Percentiles rank a stretch among this genome's conserved stretches.
These are phyloP conservation scores for Idaea straminata DNA, from an alignment of 2,888 invertebrate species.

Conservation along the genomic window DNA sequence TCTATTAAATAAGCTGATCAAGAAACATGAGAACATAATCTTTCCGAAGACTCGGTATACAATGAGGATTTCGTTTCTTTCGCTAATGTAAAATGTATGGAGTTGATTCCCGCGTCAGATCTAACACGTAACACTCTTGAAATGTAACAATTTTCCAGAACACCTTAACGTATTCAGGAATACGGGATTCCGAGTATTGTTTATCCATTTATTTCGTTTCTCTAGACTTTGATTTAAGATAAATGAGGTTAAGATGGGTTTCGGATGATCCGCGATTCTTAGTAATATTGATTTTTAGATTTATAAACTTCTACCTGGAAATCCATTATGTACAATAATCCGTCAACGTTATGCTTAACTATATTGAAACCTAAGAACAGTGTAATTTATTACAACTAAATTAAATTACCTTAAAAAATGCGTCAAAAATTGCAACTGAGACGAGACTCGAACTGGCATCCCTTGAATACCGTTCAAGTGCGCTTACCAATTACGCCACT, in stretches of 20 bases:
- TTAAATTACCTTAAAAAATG: too few species aligned
- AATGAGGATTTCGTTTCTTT: conserved; percentile 39
- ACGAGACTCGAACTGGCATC: too few species aligned
- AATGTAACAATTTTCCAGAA: conserved; percentile 18
- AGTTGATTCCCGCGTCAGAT: conserved; percentile 28
- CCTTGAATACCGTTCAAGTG: too few species aligned
- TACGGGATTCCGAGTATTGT: not conserved
- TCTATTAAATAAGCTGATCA: not conserved
- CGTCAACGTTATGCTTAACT: too few species aligned
- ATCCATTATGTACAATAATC: too few species aligned
- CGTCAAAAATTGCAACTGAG: too few species aligned
- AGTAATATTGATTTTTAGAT: not conserved
- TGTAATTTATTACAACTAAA: too few species aligned
- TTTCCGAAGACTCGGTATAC: conserved; percentile 22
- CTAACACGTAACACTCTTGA: conserved; percentile 10
- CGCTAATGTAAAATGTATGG: conserved; percentile 53
- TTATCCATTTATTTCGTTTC: not conserved
- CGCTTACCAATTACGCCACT: too few species aligned
- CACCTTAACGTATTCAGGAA: conserved; percentile 6
- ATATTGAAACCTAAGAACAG: too few species aligned
- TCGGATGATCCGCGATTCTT: not conserved
- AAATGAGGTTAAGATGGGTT: not conserved
- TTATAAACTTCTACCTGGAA: too few species aligned
- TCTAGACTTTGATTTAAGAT: not conserved
- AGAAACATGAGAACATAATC: conserved; percentile 14